These are phyloP conservation scores for Sphaeridia pumilis DNA, from an alignment of 2,888 invertebrate species.

Conservation along the genomic window DNA sequence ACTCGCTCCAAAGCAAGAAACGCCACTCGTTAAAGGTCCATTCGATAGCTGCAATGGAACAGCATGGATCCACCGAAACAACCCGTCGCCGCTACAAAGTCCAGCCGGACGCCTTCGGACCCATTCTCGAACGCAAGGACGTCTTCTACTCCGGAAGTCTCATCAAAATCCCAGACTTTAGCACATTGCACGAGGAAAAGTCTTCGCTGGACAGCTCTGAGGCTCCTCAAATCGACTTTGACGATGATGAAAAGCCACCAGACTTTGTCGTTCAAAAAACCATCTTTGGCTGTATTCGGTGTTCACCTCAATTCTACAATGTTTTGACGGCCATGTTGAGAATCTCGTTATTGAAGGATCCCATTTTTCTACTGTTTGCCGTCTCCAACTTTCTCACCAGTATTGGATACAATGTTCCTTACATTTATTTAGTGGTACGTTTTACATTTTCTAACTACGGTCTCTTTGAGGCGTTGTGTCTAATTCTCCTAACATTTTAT, in stretches of 20 bases:
- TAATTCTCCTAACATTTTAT: neutral
- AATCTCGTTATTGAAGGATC: conserved; percentile 67
- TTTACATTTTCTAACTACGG: no score
- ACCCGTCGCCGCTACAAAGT: conserved; percentile 1
- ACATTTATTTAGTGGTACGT: conserved; percentile 62
- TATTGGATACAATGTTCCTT: conserved; percentile 88
- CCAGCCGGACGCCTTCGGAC: conserved; percentile 44
- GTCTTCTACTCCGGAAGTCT: conserved; percentile 76
- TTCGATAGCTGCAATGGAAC: conserved; percentile 8
- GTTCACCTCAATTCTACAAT: conserved; percentile 57
- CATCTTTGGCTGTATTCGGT: conserved; percentile 44
- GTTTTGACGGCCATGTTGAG: conserved; percentile 73
- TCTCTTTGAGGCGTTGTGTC: no score
- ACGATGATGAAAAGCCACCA: conserved; percentile 13
- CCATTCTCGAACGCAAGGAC: conserved; percentile 67
- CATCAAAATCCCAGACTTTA: conserved; percentile 42
- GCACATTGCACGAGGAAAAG: conserved; percentile 37
- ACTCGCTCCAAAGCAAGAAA: conserved; percentile 18
- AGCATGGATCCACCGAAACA: neutral
- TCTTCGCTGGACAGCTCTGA: conserved; percentile 34
- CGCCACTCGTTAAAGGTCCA: conserved; percentile 28
- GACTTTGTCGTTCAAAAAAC: conserved; percentile 26
- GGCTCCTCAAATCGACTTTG: conserved; percentile 19
- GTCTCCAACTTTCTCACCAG: conserved; percentile 91
- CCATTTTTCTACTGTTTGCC: conserved; percentile 77